Percentiles rank a stretch among this genome's conserved stretches.
Evolutionary conservation across 2,888 invertebrate genomes (phyloP).

Genomic region (Polylopha cassiicola): DNA sequence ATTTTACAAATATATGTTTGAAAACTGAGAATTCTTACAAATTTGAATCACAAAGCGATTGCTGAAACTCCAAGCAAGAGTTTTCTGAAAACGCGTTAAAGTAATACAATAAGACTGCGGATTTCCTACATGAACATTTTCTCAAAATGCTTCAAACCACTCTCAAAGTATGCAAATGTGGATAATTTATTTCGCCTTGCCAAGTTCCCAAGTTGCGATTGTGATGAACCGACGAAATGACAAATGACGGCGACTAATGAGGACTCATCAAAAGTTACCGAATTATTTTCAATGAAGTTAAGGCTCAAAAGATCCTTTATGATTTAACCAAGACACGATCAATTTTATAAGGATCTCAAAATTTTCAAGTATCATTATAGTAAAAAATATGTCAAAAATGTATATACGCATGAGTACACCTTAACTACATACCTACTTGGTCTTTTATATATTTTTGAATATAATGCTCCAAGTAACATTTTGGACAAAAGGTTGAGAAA

Average conservation of each 20-base stretch:
- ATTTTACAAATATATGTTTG: too few relatives aligned
- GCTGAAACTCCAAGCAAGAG: not conserved
- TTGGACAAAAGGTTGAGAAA: too few relatives aligned
- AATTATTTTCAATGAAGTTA: slow-evolving; percentile 33
- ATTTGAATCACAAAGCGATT: too few relatives aligned
- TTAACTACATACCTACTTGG: too few relatives aligned
- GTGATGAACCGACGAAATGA: slow-evolving; percentile 33
- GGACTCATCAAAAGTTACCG: slow-evolving; percentile 41
- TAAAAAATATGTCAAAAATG: too few relatives aligned
- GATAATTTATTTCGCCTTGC: slow-evolving; percentile 3
- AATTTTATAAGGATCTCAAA: too few relatives aligned
- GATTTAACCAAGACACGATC: not conserved
- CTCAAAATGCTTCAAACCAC: slow-evolving; percentile 1
- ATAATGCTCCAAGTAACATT: too few relatives aligned
- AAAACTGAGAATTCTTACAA: too few relatives aligned
- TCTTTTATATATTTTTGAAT: too few relatives aligned
- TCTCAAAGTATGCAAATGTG: slow-evolving; percentile 2
- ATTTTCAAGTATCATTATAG: too few relatives aligned
- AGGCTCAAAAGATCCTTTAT: slow-evolving; percentile 27
- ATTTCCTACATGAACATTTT: not conserved
- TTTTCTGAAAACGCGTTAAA: slow-evolving; percentile 3
- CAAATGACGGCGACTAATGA: slow-evolving; percentile 44
- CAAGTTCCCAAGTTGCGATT: slow-evolving; percentile 13
- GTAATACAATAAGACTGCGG: too few relatives aligned
- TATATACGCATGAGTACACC: too few relatives aligned